These are phyloP conservation scores for Amiota mariae DNA, from an alignment of 2,888 invertebrate species.

Conservation along the genomic window DNA sequence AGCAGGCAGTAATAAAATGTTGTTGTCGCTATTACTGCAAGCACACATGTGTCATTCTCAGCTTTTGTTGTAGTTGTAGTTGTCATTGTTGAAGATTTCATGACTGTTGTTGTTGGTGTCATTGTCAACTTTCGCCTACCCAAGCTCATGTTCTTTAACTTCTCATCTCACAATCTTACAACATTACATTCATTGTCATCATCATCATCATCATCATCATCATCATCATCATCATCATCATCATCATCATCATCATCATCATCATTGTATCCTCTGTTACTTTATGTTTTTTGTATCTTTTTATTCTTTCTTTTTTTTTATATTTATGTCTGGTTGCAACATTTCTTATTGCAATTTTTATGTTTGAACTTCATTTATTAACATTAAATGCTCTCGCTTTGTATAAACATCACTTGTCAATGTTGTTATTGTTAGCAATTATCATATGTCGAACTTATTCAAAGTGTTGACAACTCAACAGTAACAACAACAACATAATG, in stretches of 20 bases:
- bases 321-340: conserved; percentile 6
- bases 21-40: not conserved
- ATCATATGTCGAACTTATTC: conserved; percentile 16
- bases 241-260: no score
- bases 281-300: conserved; percentile 1
- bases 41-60: conserved; percentile 19
- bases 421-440: conserved; percentile 59
- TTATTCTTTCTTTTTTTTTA: conserved; percentile 3
- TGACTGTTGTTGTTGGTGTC: not conserved
- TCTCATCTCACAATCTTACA: not conserved
- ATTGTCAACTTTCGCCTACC: conserved; percentile 14
- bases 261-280: not conserved
- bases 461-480: conserved; percentile 18
- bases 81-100: not conserved
- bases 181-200: not conserved
- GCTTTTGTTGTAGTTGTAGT: conserved; percentile 9
- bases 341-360: conserved; percentile 22
- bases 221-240: no score
- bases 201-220: no score
- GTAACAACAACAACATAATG: conserved; percentile 3
- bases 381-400: conserved; percentile 9
- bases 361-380: conserved; percentile 27
- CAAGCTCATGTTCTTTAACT: not conserved
- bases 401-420: conserved; percentile 58
- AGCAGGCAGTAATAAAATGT: conserved; percentile 1